phyloP scores from a whole-genome alignment of 64 coral and sea anemone genomes.

The Pocillopora damicornis region DNA sequence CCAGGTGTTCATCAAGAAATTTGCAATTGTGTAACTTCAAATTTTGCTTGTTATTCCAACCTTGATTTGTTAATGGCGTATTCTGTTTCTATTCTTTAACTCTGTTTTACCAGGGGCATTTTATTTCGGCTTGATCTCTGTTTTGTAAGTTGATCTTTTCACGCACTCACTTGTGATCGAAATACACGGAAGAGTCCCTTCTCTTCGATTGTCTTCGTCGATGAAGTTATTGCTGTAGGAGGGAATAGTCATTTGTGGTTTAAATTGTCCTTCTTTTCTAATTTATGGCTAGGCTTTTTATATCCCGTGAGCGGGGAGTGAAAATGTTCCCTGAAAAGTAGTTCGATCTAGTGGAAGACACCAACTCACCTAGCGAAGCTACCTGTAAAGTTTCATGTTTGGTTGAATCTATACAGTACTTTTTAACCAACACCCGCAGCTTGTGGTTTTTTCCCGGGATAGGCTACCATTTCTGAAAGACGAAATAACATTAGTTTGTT shows the following conservation, averaged over 20 bases:
- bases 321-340: background rate
- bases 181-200: background rate
- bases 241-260: background rate
- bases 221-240: background rate
- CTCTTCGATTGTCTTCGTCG: background rate
- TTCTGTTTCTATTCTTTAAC: background rate
- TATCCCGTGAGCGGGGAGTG: background rate
- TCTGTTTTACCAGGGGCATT: too few relatives aligned
- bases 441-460: constrained; percentile 5
- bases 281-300: background rate
- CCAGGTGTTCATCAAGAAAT: background rate
- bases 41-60: background rate
- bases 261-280: background rate
- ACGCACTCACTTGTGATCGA: background rate
- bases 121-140: background rate
- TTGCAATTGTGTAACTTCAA: background rate
- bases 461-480: background rate
- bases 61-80: background rate
- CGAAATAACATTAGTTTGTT: too few relatives aligned
- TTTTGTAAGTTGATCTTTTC: background rate
- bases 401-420: background rate
- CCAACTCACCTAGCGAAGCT: background rate
- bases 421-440: background rate
- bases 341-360: background rate
- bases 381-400: constrained; percentile 22